These are phyloP conservation scores for Corythoichthys intestinalis DNA, from an alignment of 2,113 vertebrate species.

Conservation along the genomic window DNA sequence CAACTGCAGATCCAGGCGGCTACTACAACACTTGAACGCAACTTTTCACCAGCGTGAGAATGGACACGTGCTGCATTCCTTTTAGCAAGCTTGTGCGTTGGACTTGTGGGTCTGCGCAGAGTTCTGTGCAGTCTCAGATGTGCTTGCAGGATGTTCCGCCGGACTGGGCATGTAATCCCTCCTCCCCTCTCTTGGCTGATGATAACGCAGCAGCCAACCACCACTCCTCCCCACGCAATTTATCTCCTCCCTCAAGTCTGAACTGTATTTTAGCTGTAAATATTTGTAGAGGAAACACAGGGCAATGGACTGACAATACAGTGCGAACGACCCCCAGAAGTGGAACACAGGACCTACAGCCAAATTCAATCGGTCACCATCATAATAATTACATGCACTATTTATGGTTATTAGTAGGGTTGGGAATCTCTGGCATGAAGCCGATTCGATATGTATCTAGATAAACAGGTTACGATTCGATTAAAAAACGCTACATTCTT, in stretches of 20 bases:
- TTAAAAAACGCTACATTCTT: too few relatives aligned
- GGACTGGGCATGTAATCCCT: conserved; percentile 55
- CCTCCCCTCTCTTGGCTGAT: conserved; percentile 36
- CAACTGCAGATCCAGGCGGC: neutral
- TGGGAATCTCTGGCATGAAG: too few relatives aligned
- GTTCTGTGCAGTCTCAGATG: conserved; percentile 33
- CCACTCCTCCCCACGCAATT: conserved; percentile 25
- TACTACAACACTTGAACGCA: neutral
- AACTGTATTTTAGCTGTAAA: conserved; percentile 3
- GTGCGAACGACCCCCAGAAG: neutral
- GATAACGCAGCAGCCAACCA: conserved; percentile 43
- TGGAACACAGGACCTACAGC: neutral
- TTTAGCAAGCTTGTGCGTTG: neutral
- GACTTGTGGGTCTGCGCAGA: neutral
- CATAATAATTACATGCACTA: neutral
- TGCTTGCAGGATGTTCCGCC: conserved; percentile 61
- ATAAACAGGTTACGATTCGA: too few relatives aligned
- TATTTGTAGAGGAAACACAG: conserved; percentile 6
- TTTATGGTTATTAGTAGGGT: too few relatives aligned
- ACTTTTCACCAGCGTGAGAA: neutral
- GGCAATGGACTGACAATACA: neutral
- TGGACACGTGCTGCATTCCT: neutral
- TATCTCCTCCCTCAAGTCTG: neutral
- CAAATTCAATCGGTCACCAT: neutral
- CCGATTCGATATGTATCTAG: too few relatives aligned